phyloP scores from a whole-genome alignment of 2,888 invertebrate genomes.

The Ophion ellenae region DNA sequence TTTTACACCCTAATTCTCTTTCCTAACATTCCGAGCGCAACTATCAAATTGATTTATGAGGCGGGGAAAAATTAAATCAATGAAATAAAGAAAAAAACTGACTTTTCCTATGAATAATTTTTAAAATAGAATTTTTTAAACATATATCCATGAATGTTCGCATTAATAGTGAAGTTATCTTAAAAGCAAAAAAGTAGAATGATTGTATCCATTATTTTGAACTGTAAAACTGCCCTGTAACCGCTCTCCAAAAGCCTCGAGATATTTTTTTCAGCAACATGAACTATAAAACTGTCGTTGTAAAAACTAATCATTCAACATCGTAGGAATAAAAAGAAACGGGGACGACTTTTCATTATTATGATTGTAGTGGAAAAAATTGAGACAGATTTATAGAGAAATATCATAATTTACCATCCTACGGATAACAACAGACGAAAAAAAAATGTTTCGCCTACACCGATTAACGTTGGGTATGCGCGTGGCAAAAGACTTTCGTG shows the following conservation, averaged over 20 bases:
- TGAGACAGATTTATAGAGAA: conserved; percentile 10
- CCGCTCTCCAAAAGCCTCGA: conserved; percentile 26
- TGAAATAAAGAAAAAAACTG: conserved; percentile 29
- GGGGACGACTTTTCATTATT: conserved; percentile 3
- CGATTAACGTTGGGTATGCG: conserved; percentile 9
- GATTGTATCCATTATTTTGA: conserved; percentile 27
- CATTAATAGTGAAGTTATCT: conserved; percentile 21
- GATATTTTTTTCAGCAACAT: conserved; percentile 19
- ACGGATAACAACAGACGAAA: conserved; percentile 13
- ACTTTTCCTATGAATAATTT: conserved; percentile 19
- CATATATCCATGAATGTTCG: conserved; percentile 25
- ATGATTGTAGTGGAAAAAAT: conserved; percentile 16
- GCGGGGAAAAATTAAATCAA: conserved; percentile 27
- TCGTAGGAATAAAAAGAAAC: conserved; percentile 10
- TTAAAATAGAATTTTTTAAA: conserved; percentile 13
- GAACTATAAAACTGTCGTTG: conserved; percentile 5
- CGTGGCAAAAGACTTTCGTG: conserved; percentile 24
- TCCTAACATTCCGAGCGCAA: conserved; percentile 41
- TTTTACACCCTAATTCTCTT: conserved; percentile 29
- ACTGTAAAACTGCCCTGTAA: conserved; percentile 15
- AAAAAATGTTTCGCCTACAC: conserved; percentile 11
- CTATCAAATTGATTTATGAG: conserved; percentile 28
- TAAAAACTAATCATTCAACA: conserved; percentile 20
- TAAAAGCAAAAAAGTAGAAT: conserved; percentile 27
- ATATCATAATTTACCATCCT: conserved; percentile 20